A percentile compares a stretch with the other conserved stretches of the same genome.
phyloP scores from a whole-genome alignment of 1,140 invertebrate genomes.

The Triops longicaudatus region DNA sequence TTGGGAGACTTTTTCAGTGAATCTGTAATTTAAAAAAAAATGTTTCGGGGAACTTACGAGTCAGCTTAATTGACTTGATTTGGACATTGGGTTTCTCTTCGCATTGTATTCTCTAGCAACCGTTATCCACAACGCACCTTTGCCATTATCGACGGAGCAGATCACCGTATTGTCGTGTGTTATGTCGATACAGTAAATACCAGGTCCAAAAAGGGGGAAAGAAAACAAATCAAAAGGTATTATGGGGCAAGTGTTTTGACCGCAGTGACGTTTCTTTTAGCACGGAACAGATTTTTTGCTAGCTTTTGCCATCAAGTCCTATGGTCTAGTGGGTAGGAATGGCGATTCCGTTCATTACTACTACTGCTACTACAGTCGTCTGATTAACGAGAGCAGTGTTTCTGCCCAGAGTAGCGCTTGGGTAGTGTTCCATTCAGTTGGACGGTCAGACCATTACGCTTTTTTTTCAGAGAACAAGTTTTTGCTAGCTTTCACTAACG shows the following conservation, averaged over 20 bases:
- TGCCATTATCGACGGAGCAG: background rate
- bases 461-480: background rate
- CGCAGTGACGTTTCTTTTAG: background rate
- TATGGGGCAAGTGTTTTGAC: background rate
- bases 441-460: background rate
- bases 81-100: background rate
- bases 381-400: conserved; percentile 6
- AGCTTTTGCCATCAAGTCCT: background rate
- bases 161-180: background rate
- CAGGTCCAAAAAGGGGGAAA: background rate
- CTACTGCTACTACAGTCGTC: background rate
- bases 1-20: too few species aligned
- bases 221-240: background rate
- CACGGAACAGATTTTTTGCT: background rate
- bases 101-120: background rate
- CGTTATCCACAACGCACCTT: background rate
- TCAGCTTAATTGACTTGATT: background rate
- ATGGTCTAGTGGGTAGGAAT: background rate
- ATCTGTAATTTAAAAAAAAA: too few species aligned
- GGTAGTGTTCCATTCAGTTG: background rate
- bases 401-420: background rate
- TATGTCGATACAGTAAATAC: background rate
- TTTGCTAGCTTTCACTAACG: background rate
- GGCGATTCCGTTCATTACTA: background rate
- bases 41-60: background rate